Percentiles rank a stretch among this genome's conserved stretches.
Conservation (phyloP, 2,888 invertebrate species). For the Tuta absoluta region DNA sequence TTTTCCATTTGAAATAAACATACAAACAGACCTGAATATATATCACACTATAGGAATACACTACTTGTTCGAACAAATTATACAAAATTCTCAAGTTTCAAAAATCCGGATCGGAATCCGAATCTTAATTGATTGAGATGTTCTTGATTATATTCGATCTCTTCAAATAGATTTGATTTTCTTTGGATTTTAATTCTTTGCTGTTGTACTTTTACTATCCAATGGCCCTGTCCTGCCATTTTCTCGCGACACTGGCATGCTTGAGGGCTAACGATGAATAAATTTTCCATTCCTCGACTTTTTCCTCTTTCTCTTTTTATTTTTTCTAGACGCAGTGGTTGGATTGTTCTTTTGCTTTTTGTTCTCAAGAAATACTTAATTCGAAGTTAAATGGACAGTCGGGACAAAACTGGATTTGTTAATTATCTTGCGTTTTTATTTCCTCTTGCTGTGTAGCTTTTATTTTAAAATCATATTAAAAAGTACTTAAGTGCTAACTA, state of each 20-base stretch:
- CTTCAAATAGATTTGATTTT: no score
- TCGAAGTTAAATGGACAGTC: constrained; percentile 44
- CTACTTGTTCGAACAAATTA: no score
- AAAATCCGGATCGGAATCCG: no score
- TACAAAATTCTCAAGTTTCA: no score
- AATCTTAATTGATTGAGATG: no score
- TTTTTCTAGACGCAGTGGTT: constrained; percentile 39
- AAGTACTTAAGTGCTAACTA: background rate
- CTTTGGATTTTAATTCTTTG: constrained; percentile 49
- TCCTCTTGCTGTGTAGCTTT: background rate
- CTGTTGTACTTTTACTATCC: constrained; percentile 36
- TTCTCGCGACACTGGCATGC: constrained; percentile 37
- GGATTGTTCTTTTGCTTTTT: constrained; percentile 39
- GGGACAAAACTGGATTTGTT: constrained; percentile 36
- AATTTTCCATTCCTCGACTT: constrained; percentile 53
- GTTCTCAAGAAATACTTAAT: constrained; percentile 46
- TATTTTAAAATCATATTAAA: no score
- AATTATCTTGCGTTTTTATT: constrained; percentile 30
- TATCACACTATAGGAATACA: no score
- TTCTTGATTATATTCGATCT: no score
- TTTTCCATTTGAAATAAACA: no score
- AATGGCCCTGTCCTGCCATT: constrained; percentile 45
- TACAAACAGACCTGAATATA: no score
- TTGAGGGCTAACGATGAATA: constrained; percentile 58
- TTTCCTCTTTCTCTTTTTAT: constrained; percentile 43